Evolutionary conservation across 2,888 invertebrate species (phyloP).

Genomic region (Drosophila pegasa): DNA sequence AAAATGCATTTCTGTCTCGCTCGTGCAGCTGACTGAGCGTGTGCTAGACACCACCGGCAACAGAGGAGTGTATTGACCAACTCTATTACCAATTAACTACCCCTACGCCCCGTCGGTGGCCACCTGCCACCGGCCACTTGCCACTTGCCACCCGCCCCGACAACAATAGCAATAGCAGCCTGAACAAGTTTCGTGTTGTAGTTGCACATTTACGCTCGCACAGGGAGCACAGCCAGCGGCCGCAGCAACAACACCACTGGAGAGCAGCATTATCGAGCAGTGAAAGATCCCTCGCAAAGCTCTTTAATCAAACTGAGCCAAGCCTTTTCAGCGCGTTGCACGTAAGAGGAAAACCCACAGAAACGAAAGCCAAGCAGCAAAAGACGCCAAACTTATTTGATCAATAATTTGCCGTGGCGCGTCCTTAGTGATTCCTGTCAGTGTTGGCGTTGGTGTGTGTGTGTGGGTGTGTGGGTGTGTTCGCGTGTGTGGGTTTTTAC

Average conservation of each 20-base stretch:
- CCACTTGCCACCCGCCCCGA: slow-evolving; percentile 36
- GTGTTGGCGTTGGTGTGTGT: slow-evolving; percentile 22
- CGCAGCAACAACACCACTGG: slow-evolving; percentile 5
- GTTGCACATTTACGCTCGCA: slow-evolving; percentile 71
- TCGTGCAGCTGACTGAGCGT: slow-evolving; percentile 22
- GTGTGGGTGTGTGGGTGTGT: slow-evolving; percentile 15
- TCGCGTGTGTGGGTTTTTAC: slow-evolving; percentile 35
- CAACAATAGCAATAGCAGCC: slow-evolving; percentile 37
- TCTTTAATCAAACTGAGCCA: slow-evolving; percentile 10
- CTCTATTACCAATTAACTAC: slow-evolving; percentile 68
- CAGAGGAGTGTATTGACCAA: slow-evolving; percentile 59
- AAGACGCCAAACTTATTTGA: slow-evolving; percentile 71
- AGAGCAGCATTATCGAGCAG: slow-evolving; percentile 6
- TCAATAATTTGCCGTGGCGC: slow-evolving; percentile 72
- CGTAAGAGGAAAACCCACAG: slow-evolving; percentile 14
- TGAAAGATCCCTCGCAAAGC: slow-evolving; percentile 20
- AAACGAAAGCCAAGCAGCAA: slow-evolving; percentile 17
- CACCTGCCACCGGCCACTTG: slow-evolving; percentile 34
- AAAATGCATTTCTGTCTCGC: slow-evolving; percentile 43
- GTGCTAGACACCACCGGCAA: slow-evolving; percentile 34
- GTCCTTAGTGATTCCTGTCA: slow-evolving; percentile 63
- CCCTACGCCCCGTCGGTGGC: slow-evolving; percentile 41
- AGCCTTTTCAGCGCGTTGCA: slow-evolving; percentile 19
- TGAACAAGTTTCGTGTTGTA: slow-evolving; percentile 49
- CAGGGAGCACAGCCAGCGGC: slow-evolving; percentile 51